Evolutionary conservation across 2,113 vertebrate genomes (phyloP).

Genomic region (Siniperca knerii): DNA sequence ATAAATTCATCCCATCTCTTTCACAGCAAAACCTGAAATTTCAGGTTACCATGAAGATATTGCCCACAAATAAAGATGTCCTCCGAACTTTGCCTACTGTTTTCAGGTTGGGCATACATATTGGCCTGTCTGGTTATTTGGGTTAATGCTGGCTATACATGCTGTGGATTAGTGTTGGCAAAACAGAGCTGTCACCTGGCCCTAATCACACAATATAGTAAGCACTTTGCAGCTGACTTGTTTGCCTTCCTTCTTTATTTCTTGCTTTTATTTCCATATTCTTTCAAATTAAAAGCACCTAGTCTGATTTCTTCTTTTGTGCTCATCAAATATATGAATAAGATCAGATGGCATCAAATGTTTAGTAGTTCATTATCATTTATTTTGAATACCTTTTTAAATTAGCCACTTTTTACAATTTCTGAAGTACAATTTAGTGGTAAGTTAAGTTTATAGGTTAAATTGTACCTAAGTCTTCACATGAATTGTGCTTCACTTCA

Average conservation of each 20-base stretch:
- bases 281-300: constrained; percentile 3
- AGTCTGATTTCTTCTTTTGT: neutral
- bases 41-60: neutral
- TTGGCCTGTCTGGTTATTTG: constrained; percentile 58
- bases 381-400: neutral
- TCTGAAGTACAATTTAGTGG: neutral
- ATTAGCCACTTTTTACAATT: neutral
- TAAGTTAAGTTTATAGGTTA: neutral
- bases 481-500: neutral
- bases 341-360: neutral
- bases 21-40: neutral
- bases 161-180: constrained; percentile 67
- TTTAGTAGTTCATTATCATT: neutral
- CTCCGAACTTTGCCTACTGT: neutral
- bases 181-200: constrained; percentile 52
- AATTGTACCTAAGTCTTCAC: neutral
- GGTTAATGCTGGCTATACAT: constrained; percentile 75
- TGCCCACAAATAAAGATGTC: neutral
- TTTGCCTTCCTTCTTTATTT: neutral
- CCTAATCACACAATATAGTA: constrained; percentile 49
- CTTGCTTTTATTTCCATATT: neutral
- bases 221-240: neutral
- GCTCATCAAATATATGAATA: neutral
- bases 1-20: neutral
- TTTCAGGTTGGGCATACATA: constrained; percentile 16